Evolutionary conservation across 2,797 vertebrate species (phyloP).

Genomic region (Macroramphosus scolopax): DNA sequence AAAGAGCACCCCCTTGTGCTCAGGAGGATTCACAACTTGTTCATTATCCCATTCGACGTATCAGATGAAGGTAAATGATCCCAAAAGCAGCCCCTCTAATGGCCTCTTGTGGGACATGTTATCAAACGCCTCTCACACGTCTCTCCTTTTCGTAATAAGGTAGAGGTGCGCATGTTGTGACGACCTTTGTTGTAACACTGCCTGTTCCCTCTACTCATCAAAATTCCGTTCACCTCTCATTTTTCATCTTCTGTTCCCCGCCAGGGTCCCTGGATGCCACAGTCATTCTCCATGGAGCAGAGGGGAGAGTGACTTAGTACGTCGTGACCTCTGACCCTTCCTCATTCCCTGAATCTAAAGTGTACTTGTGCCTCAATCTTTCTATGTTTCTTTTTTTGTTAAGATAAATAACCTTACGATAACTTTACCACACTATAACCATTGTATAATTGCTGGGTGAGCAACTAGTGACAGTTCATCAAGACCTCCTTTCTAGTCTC

Average conservation of each 20-base stretch:
- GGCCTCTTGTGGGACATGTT: slow-evolving; percentile 73
- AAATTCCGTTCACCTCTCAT: slow-evolving; percentile 74
- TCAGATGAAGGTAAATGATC: slow-evolving; percentile 64
- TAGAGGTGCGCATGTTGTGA: slow-evolving; percentile 63
- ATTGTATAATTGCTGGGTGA: slow-evolving; percentile 35
- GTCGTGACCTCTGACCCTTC: slow-evolving; percentile 57
- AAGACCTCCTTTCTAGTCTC: slow-evolving; percentile 50
- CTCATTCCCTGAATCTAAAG: slow-evolving; percentile 31
- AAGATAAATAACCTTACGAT: too few relatives aligned
- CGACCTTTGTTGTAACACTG: slow-evolving; percentile 71
- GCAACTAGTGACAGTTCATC: slow-evolving; percentile 30
- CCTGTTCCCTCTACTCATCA: slow-evolving; percentile 75
- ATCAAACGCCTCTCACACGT: slow-evolving; percentile 70
- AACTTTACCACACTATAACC: too few relatives aligned
- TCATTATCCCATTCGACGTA: too few relatives aligned
- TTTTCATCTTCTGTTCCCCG: slow-evolving; percentile 65
- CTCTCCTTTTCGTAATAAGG: slow-evolving; percentile 77
- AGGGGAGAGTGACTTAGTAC: slow-evolving; percentile 53
- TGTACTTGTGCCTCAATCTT: slow-evolving; percentile 15
- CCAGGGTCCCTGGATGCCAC: slow-evolving; percentile 55
- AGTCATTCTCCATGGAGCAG: slow-evolving; percentile 61
- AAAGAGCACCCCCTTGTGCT: slow-evolving; percentile 72
- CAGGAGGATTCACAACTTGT: slow-evolving; percentile 49
- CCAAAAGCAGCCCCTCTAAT: slow-evolving; percentile 66
- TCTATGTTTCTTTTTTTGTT: too few relatives aligned